Evolutionary conservation across 2,797 vertebrate species (phyloP).

Genomic region (Gymnodraco acuticeps): DNA sequence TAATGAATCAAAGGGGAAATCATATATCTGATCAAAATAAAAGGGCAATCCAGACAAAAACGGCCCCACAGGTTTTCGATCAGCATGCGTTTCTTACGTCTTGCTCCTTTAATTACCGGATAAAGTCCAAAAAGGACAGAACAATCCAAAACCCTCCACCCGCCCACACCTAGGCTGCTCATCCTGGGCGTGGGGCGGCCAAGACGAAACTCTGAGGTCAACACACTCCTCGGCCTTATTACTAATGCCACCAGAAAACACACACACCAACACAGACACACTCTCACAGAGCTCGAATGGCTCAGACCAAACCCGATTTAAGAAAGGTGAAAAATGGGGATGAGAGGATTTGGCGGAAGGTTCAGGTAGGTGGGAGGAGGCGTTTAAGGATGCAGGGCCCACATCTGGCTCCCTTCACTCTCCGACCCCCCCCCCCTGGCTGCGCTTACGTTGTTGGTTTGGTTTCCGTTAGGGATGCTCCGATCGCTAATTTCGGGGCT

Average conservation of each 20-base stretch:
- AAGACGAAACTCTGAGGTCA: constrained; percentile 19
- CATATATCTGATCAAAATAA: constrained; percentile 10
- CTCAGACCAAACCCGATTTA: constrained; percentile 57
- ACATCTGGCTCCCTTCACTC: constrained; percentile 51
- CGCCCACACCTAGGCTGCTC: constrained; percentile 32
- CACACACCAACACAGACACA: constrained; percentile 30
- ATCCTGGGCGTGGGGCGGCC: constrained; percentile 13
- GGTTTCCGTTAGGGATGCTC: constrained; percentile 5
- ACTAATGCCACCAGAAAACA: constrained; percentile 63
- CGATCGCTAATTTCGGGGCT: too few relatives aligned
- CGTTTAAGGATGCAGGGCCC: constrained; percentile 30
- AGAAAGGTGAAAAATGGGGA: constrained; percentile 47
- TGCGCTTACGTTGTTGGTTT: constrained; percentile 52
- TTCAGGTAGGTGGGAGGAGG: constrained; percentile 30
- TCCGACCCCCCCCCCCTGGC: constrained; percentile 37
- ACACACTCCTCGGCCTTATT: constrained; percentile 40
- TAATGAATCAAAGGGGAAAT: constrained; percentile 18
- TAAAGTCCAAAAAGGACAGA: constrained; percentile 49
- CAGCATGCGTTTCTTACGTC: constrained; percentile 59
- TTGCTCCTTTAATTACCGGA: constrained; percentile 54
- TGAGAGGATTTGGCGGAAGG: constrained; percentile 38
- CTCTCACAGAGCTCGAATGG: constrained; percentile 41
- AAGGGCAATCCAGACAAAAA: constrained; percentile 1
- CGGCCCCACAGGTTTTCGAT: constrained; percentile 55
- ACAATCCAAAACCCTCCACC: constrained; percentile 3